Base-by-base conservation (phyloP, 2,888 invertebrate species). In the Polydesmus complanatus region DNA sequence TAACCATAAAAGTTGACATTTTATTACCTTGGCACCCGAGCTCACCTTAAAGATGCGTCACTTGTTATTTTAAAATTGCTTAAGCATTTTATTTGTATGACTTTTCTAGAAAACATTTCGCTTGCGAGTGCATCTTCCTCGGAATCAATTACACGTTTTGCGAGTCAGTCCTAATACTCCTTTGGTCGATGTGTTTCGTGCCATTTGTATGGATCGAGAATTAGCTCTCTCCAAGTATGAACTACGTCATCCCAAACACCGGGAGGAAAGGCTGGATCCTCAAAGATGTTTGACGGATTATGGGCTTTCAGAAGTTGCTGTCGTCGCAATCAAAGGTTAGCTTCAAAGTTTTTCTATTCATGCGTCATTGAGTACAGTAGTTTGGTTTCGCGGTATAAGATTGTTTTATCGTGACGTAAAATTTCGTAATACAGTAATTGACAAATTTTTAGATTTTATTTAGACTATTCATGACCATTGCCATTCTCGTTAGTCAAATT, bases 91-190 rank as follows among this genome's bases (percentile, higher is more conserved):
- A 37, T 37, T 37, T 5, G 5, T 37, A 37, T 37, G 37, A 26
- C 27, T 19, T 50, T 69, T 69, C 49, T 69, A 75, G 73, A 70
- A 70, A 66, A 75, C 75, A 18, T 70, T 73, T 56, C 67, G 74
- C 25, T 68, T 73, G 52, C 73, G 80, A 73, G 85, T 89, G 47
- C 83, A 86, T 70, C 76, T 89, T 67, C 89, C 88, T 37, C 80
- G 84, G 67, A 85, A 85, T 71, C 88, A 89, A 74, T 78, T 88
- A 61, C 85, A 83, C 73, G 88, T 89, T 14, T 79, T 83, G 50
- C 77, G 89, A 64, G 81, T 88, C 63, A 84, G 84, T 65, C 83
- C 84, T 18, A 80, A 82, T 66, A 82, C 82, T 56, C 78, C 79
- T 27, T 75, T 89, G 27, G 80, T 80, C 51, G 83, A 86, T 64